Evolutionary conservation across 2,888 invertebrate species (phyloP), one percentile per base, ranked within the genome.

Genomic region (Oegoconia quadripuncta): DNA sequence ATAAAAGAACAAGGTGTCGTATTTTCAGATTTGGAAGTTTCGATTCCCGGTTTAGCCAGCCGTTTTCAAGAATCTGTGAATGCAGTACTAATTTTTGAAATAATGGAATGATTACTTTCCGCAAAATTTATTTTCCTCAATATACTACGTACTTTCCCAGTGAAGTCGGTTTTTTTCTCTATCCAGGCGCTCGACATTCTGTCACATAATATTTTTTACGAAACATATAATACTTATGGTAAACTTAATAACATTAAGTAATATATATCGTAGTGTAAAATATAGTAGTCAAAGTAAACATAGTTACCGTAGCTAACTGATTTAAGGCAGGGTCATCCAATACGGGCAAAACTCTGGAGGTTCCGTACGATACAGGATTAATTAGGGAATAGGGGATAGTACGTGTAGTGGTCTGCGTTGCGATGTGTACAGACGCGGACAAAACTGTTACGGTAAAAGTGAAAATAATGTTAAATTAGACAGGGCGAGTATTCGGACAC

Each of bases 281-380:
- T 23, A 4, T 11, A 25, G 8, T 17, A 27, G 17, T 34, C 17
- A 26, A 50, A 50, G 56, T 62, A 65, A 64, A 68, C 59, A 62
- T 51, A 45, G 57, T 58, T 60, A 48, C 46, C 60, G 51, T 4
- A 27, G 8, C 27, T 67, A 68, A 74, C 58, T 55, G 61, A 71
- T 66, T 76, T 70, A 73, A 63, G 63, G 50, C 50, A 48, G 73
- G 82, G 82, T 82, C 82, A 82, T 79, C 76, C 74, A 62, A 52
- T 49, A 62, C 67, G 67, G 64, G 66, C 14, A 64, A 59, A 64
- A 63, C 74, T 69, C 71, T 42, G 52, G 71, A 69, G 74, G 65
- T 53, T 62, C 60, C 45, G 46, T 59, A 53, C 72, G 78, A 81
- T 81, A 79, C 74, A 69, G 75, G 78, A 81, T 83, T 84, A 80